Evolutionary conservation across 2,113 vertebrate species (phyloP).

Genomic region (Rhinoderma darwinii): DNA sequence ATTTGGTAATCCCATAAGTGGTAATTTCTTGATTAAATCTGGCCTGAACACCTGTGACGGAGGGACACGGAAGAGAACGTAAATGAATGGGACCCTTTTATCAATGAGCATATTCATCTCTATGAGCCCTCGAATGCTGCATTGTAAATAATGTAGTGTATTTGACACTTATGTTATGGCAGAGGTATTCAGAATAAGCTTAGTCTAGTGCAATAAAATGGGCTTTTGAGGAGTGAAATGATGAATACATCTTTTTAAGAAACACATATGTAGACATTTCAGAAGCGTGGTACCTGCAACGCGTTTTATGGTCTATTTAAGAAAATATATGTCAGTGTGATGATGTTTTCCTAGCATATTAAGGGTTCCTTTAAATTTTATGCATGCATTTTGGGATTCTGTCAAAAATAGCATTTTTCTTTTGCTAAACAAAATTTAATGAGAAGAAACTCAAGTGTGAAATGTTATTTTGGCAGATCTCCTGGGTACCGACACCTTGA

Average conservation of each 20-base stretch:
- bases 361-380: constrained; percentile 57
- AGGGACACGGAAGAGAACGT: background rate
- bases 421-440: constrained; percentile 60
- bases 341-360: constrained; percentile 58
- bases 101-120: constrained; percentile 55
- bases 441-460: constrained; percentile 58
- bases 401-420: constrained; percentile 61
- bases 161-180: constrained; percentile 59
- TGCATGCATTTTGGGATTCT: constrained; percentile 58
- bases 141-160: constrained; percentile 50
- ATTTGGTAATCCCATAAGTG: constrained; percentile 43
- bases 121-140: background rate
- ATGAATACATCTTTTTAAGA: constrained; percentile 56
- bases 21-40: constrained; percentile 39
- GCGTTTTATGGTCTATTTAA: constrained; percentile 54
- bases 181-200: constrained; percentile 52
- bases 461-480: constrained; percentile 59
- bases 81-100: constrained; percentile 37
- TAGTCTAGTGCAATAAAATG: constrained; percentile 50
- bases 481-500: constrained; percentile 53
- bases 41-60: constrained; percentile 36
- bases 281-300: constrained; percentile 26
- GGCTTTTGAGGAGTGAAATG: constrained; percentile 30
- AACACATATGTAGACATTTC: constrained; percentile 50
- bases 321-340: constrained; percentile 58